phyloP scores from a whole-genome alignment of 2,797 vertebrate genomes.

The Phoebastria nigripes region DNA sequence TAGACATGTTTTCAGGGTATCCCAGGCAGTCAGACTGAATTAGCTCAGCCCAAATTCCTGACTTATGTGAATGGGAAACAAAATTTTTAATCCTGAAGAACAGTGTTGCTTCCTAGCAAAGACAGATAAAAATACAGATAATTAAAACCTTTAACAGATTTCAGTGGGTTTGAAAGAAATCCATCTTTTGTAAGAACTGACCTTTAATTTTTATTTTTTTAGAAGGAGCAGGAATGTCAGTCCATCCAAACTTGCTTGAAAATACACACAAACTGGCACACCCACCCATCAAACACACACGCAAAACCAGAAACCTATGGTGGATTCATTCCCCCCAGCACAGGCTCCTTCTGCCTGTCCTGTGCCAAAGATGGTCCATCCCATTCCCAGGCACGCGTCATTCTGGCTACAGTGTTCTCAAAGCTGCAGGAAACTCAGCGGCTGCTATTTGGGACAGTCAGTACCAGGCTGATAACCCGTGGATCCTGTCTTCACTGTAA shows the following conservation, averaged over 20 bases:
- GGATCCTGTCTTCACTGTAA: not conserved
- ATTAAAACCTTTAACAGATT: not conserved
- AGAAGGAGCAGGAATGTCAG: not conserved
- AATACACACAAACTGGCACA: not conserved
- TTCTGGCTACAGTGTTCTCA: not conserved
- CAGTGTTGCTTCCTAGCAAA: not conserved
- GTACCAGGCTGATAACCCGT: not conserved
- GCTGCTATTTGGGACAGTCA: not conserved
- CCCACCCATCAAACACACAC: not conserved
- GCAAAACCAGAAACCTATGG: not conserved
- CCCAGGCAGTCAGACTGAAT: not conserved
- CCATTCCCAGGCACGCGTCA: fast-evolving
- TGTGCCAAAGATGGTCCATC: not conserved
- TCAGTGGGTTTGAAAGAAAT: not conserved
- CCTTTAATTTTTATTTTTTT: not conserved
- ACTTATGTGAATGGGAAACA: not conserved
- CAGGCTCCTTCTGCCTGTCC: not conserved
- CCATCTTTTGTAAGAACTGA: not conserved
- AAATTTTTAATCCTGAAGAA: not conserved
- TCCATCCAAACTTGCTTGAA: not conserved
- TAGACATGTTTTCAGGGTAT: not conserved
- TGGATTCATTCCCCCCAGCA: not conserved
- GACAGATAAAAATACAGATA: not conserved
- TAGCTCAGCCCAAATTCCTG: not conserved
- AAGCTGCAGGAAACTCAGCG: not conserved